Evolutionary conservation across 2,113 vertebrate species (phyloP), one percentile per base, ranked within the genome.

Genomic region (Amphiprion ocellaris): DNA sequence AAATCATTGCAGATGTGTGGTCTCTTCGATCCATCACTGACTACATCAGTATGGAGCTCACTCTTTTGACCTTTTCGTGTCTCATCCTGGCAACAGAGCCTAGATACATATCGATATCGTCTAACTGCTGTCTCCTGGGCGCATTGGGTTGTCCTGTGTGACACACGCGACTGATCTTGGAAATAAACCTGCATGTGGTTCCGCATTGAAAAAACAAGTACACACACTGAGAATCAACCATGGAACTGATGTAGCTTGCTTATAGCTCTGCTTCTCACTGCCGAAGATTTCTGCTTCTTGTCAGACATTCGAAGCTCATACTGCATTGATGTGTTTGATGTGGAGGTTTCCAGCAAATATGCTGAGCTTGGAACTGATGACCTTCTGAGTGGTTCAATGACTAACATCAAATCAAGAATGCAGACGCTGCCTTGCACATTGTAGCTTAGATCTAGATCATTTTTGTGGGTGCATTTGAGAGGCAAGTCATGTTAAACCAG

Each of bases 41-140:
- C 69, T 62, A 26, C 47, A 89, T 91, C 86, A 89, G 87, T 82
- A 90, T 89, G 85, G 72, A 65, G 58, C 66, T 55, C 84, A 74
- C 54, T 86, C 55, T 76, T 54, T 74, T 88, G 89, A 90, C 91
- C 88, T 92, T 92, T 87, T 68, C 74, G 55, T 72, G 69, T 83
- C 81, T 75, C 64, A 67, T 74, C 46, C 56, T 46, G 19, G 61
- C 59, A 73, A 30, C 54, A 59, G 33, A 71, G 46, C 61, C 37
- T 33, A 19, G 77, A 67, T 76, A 72, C 65, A 69, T 86, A 90
- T 87, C 65, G 77, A 90, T 88, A 66, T 33, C 5, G 5, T 68
- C 64, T 74, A 71, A 72, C 63, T 62, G 74, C 73, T 68, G 70
- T 69, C 76, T 86, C 68, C 44, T 61, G 21, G 65, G 24, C 2